Conservation (phyloP, 2,797 vertebrate genomes). For the Sebastes dallii region DNA sequence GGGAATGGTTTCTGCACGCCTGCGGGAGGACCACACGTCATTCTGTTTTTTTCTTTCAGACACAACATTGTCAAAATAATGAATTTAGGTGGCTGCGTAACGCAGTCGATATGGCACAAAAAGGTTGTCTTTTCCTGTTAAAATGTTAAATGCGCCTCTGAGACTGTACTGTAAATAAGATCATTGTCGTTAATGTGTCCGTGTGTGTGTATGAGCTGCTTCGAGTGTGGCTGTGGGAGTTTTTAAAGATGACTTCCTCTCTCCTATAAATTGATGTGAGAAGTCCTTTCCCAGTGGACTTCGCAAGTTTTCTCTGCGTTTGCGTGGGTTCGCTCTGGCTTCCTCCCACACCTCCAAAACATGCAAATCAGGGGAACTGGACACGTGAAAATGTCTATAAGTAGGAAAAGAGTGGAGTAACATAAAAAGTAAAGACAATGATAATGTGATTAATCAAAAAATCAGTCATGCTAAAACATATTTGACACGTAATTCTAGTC, state of each 20-base stretch:
- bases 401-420: background rate
- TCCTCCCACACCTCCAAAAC: background rate
- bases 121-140: background rate
- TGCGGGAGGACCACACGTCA: background rate
- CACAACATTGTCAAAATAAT: constrained; percentile 34
- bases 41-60: constrained; percentile 16
- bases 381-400: background rate
- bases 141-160: constrained; percentile 48
- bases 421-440: background rate
- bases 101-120: background rate
- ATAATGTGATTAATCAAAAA: background rate
- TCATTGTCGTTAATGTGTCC: constrained; percentile 12
- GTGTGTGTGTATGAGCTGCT: background rate
- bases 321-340: background rate
- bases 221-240: background rate
- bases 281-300: background rate
- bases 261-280: background rate
- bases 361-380: background rate
- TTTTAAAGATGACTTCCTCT: constrained; percentile 29
- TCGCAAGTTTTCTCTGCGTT: background rate
- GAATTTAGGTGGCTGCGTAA: background rate
- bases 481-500: background rate
- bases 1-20: constrained; percentile 22
- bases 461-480: background rate
- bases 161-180: constrained; percentile 42